Evolutionary conservation across 1,140 invertebrate genomes (phyloP).

Genomic region (Dendroctonus valens): DNA sequence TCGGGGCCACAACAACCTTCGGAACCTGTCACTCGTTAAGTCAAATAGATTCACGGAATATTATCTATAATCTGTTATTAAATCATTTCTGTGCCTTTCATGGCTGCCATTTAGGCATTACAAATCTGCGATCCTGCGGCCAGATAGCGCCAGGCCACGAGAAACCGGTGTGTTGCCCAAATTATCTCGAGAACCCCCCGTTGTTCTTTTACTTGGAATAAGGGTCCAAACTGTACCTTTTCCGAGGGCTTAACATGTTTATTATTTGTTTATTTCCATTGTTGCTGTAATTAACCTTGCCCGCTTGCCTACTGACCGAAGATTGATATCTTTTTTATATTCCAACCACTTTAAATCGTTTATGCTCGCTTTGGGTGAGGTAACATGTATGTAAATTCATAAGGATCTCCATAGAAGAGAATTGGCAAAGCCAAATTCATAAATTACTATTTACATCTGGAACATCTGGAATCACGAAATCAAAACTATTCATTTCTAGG

Average conservation of each 20-base stretch:
- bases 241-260: constrained; percentile 19
- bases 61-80: constrained; percentile 33
- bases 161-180: constrained; percentile 25
- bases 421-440: too few relatives aligned
- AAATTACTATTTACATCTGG: too few relatives aligned
- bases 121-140: constrained; percentile 29
- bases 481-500: too few relatives aligned
- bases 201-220: constrained; percentile 22
- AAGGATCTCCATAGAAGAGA: too few relatives aligned
- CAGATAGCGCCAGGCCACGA: constrained; percentile 18
- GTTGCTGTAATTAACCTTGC: too few relatives aligned
- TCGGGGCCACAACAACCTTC: constrained; percentile 8
- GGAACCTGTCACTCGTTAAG: constrained; percentile 28
- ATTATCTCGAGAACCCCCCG: constrained; percentile 22
- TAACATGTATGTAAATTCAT: too few relatives aligned
- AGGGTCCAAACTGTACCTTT: constrained; percentile 11
- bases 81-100: constrained; percentile 31
- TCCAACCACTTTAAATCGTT: too few relatives aligned
- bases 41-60: constrained; percentile 33
- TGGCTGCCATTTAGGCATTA: constrained; percentile 30
- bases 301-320: too few relatives aligned
- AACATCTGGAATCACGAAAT: too few relatives aligned
- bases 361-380: too few relatives aligned
- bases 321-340: too few relatives aligned
- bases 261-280: constrained; percentile 17